Conservation (phyloP, 1,140 invertebrate genomes). For the Cylas formicarius region DNA sequence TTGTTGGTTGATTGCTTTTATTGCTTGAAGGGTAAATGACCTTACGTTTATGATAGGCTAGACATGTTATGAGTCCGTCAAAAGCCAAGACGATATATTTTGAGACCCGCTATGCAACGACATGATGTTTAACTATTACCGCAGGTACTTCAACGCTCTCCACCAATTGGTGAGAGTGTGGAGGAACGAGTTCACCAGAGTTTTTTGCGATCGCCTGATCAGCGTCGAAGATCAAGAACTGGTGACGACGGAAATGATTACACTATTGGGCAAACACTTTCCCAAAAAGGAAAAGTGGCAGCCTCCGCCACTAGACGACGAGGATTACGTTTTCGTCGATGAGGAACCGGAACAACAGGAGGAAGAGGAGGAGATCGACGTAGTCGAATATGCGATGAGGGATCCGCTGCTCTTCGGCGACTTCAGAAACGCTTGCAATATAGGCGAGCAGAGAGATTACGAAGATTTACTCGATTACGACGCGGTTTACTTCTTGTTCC, state of each 20-base stretch:
- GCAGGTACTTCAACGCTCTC: conserved; percentile 56
- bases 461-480: conserved; percentile 86
- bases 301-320: conserved; percentile 16
- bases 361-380: conserved; percentile 42
- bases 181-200: conserved; percentile 80
- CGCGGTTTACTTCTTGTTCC: conserved; percentile 73
- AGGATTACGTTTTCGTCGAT: conserved; percentile 24
- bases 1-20: too few species aligned
- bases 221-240: conserved; percentile 51
- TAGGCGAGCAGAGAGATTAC: conserved; percentile 70
- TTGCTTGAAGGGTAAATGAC: too few species aligned
- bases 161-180: conserved; percentile 76
- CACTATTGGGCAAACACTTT: conserved; percentile 46
- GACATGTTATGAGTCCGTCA: too few species aligned
- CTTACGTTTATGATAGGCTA: too few species aligned
- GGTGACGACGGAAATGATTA: conserved; percentile 45
- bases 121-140: too few species aligned
- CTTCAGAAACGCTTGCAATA: conserved; percentile 67
- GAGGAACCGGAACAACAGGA: conserved; percentile 38
- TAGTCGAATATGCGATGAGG: conserved; percentile 62
- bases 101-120: too few species aligned
- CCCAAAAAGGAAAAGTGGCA: conserved; percentile 25
- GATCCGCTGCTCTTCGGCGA: conserved; percentile 84
- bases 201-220: conserved; percentile 81
- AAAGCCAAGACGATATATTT: too few species aligned